These are phyloP conservation scores for Scartelaos histophorus DNA, from an alignment of 2,113 vertebrate species.

Conservation along the genomic window DNA sequence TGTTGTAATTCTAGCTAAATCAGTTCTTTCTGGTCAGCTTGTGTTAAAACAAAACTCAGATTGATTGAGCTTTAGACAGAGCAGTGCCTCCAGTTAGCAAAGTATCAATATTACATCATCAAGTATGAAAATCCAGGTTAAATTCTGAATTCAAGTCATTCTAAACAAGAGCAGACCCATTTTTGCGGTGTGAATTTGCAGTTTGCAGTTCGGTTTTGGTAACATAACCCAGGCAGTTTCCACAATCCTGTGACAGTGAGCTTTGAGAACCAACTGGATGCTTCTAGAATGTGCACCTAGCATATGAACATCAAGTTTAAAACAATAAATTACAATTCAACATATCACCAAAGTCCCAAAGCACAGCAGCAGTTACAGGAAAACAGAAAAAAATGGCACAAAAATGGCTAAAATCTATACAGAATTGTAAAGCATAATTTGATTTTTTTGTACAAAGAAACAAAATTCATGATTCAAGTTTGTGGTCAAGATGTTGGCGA, in stretches of 20 bases:
- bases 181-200: neutral
- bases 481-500: conserved; percentile 47
- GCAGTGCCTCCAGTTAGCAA: too few relatives aligned
- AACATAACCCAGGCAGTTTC: neutral
- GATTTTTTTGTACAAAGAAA: conserved; percentile 70
- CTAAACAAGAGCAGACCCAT: neutral
- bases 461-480: conserved; percentile 69
- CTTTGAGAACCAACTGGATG: too few relatives aligned
- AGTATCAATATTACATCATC: too few relatives aligned
- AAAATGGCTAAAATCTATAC: conserved; percentile 8
- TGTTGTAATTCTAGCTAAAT: too few relatives aligned
- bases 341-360: conserved; percentile 34
- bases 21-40: too few relatives aligned
- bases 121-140: too few relatives aligned
- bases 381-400: conserved; percentile 51
- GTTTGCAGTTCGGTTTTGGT: neutral
- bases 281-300: too few relatives aligned
- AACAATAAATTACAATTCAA: conserved; percentile 3
- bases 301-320: too few relatives aligned
- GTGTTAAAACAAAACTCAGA: too few relatives aligned
- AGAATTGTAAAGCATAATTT: conserved; percentile 12
- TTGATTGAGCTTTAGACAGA: too few relatives aligned
- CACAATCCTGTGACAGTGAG: too few relatives aligned
- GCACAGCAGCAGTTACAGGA: conserved; percentile 51
- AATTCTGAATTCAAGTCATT: neutral